Conservation (phyloP, 2,888 invertebrate genomes). For the Drosophila meridiana region DNA sequence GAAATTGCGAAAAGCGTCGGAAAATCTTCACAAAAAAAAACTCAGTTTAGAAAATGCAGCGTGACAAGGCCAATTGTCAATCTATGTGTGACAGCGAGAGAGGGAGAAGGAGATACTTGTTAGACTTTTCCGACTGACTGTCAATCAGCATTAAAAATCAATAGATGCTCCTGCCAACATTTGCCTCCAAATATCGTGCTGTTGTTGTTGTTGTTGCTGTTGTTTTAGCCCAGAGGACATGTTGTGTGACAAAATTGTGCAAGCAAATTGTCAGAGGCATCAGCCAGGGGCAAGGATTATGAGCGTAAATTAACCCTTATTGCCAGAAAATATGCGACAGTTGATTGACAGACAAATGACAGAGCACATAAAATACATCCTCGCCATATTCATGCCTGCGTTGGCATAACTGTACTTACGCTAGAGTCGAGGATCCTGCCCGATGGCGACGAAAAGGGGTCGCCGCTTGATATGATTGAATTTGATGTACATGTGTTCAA, state of each 20-base stretch:
- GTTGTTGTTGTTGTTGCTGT: conserved; percentile 19
- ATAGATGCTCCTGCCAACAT: conserved; percentile 48
- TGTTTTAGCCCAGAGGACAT: conserved; percentile 50
- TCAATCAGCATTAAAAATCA: conserved; percentile 79
- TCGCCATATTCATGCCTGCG: conserved; percentile 17
- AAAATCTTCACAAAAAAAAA: background rate
- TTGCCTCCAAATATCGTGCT: conserved; percentile 27
- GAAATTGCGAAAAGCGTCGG: conserved; percentile 15
- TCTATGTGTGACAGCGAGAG: conserved; percentile 29
- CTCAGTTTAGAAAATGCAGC: conserved; percentile 8
- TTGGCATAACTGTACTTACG: conserved; percentile 39
- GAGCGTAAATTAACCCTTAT: conserved; percentile 81
- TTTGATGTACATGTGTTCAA: conserved; percentile 75
- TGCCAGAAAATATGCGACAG: conserved; percentile 78
- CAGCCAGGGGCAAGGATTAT: conserved; percentile 68
- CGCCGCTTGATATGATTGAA: conserved; percentile 68
- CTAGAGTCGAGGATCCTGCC: background rate
- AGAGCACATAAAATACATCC: conserved; percentile 66
- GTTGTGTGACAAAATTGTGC: conserved; percentile 68
- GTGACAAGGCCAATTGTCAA: conserved; percentile 53
- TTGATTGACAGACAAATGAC: conserved; percentile 80
- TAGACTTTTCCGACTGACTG: conserved; percentile 46
- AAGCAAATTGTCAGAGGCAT: conserved; percentile 46
- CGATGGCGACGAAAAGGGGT: conserved; percentile 4
- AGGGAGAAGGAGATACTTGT: conserved; percentile 6